Evolutionary conservation across 2,113 vertebrate species (phyloP), one percentile per base, ranked within the genome.

Genomic region (Cettia cetti): DNA sequence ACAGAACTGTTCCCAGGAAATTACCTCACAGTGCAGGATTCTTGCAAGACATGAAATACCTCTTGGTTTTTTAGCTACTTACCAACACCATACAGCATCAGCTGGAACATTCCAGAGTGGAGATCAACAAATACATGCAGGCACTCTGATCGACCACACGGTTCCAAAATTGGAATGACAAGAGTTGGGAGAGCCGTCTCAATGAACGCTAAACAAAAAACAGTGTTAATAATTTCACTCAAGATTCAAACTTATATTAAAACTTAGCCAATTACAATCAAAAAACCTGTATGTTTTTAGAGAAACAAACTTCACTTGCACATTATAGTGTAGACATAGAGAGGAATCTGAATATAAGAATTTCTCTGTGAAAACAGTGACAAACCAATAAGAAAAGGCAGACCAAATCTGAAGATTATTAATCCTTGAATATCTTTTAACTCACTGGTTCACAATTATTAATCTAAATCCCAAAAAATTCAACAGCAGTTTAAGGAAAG

Each of bases 71-170:
- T 52, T 76, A 85, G 47, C 95, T 93, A 97, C 98, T 98, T 98
- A 99, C 99, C 99, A 96, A 99, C 98, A 96, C 99, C 99, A 97
- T 99, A 99, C 31, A 99, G 97, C 99, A 99, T 99, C 52, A 99
- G 98, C 23, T 99, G 99, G 96, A 99, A 99, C 98, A 99, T 99
- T 96, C 99, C 99, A 56, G 99, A 99, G 97, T 99, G 99, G 96
- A 99, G 98, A 97, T 99, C 99, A 49, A 99, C 99, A 97, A 99
- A 99, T 93, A 99, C 98, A 95, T 99, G 99, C 53, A 99, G 98
- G 96, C 99, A 99, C 96, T 99, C 99, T 4, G 99, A 99, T 60
- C 99, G 99, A 70, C 99, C 98, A 76, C 99, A 99, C 10, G 99
- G 99, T 90, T 99, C 99, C 95, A 99, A 98, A 88, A 99, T 99